Conservation (phyloP, 2,797 vertebrate species). For the Gymnocypris eckloni region DNA sequence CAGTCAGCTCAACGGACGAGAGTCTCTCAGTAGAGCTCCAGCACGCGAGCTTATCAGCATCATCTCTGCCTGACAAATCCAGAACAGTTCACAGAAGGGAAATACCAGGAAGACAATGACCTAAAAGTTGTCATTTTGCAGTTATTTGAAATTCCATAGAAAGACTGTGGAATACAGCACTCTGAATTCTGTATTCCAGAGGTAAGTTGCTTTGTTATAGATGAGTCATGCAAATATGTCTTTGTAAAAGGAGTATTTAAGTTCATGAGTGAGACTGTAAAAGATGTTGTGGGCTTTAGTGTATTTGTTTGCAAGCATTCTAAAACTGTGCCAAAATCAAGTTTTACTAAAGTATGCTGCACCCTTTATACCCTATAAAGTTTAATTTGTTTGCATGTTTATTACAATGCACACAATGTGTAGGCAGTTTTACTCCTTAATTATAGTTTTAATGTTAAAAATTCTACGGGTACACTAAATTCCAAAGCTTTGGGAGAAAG, state of each 20-base stretch:
- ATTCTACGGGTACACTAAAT: background rate
- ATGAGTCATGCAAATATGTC: background rate
- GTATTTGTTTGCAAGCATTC: conserved; percentile 2
- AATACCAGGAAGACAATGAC: conserved; percentile 76
- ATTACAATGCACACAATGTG: conserved; percentile 49
- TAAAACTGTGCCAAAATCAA: conserved; percentile 1
- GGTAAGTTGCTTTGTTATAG: conserved; percentile 68
- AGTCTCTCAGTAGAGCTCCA: conserved; percentile 55
- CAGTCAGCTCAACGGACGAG: conserved; percentile 64
- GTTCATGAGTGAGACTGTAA: background rate
- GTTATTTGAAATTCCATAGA: conserved; percentile 57
- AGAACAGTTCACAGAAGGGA: conserved; percentile 59
- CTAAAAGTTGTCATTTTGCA: conserved; percentile 60
- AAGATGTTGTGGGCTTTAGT: background rate
- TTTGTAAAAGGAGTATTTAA: conserved; percentile 3
- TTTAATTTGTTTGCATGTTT: conserved; percentile 11
- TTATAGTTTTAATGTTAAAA: conserved; percentile 25
- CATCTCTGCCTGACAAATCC: conserved; percentile 57
- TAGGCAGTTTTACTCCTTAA: conserved; percentile 31
- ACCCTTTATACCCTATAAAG: background rate
- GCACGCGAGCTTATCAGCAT: conserved; percentile 56
- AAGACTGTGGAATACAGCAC: conserved; percentile 68
- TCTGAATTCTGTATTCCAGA: conserved; percentile 66
- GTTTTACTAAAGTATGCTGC: background rate
- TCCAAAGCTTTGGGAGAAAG: conserved; percentile 9